Conservation (phyloP, 1,140 invertebrate genomes). For the Coelopa frigida region DNA sequence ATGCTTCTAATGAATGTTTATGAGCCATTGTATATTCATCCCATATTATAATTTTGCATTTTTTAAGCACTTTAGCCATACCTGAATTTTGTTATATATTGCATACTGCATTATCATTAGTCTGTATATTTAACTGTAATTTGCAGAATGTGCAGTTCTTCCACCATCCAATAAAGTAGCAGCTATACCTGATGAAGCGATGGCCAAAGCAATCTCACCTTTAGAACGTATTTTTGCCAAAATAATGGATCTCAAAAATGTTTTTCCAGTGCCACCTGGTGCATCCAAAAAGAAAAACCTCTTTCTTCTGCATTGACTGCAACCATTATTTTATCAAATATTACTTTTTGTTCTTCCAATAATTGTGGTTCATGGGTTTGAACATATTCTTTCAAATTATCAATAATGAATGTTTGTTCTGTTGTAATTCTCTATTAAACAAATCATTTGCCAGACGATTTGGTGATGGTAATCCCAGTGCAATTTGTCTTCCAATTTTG, state of each 20-base stretch:
- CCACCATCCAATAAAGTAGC: conserved; percentile 11
- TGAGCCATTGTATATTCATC: conserved; percentile 13
- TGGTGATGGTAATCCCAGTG: conserved; percentile 31
- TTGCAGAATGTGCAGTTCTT: conserved; percentile 13
- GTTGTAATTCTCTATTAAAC: conserved; percentile 24
- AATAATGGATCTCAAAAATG: conserved; percentile 43
- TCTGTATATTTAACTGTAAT: conserved; percentile 7
- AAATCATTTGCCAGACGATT: conserved; percentile 27
- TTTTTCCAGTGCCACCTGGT: conserved; percentile 36
- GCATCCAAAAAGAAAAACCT: conserved; percentile 29
- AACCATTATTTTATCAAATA: conserved; percentile 19
- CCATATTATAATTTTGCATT: conserved; percentile 28
- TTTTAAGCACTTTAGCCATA: conserved; percentile 29
- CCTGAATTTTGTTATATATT: conserved; percentile 27
- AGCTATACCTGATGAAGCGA: conserved; percentile 46
- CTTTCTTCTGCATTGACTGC: conserved; percentile 13
- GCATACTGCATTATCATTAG: conserved; percentile 14
- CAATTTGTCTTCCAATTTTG: conserved; percentile 35
- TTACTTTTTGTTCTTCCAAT: conserved; percentile 14
- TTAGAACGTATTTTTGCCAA: conserved; percentile 30
- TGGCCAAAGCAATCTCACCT: conserved; percentile 40
- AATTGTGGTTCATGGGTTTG: conserved; percentile 13
- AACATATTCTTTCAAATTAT: conserved; percentile 15
- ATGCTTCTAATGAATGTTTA: conserved; percentile 33
- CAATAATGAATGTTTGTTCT: conserved; percentile 20